phyloP scores from a whole-genome alignment of 1,140 invertebrate species.

The Armadillidium nasatum region DNA sequence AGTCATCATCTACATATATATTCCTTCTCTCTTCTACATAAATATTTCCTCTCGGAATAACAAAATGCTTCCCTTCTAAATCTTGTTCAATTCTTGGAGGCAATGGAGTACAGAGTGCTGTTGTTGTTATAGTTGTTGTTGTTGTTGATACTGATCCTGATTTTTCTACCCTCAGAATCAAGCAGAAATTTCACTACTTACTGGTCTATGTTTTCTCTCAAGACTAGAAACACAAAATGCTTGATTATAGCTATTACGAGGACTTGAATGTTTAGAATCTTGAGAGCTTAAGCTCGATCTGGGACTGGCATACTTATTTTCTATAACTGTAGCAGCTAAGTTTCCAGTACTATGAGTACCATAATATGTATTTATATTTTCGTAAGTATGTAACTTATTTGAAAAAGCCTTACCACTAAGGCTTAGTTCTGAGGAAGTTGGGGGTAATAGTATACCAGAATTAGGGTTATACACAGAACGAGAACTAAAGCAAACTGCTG shows the following conservation, averaged over 20 bases:
- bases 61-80: conserved; percentile 53
- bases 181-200: conserved; percentile 35
- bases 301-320: conserved; percentile 49
- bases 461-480: conserved; percentile 23
- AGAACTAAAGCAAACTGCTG: not conserved
- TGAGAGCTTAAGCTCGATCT: conserved; percentile 54
- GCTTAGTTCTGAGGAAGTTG: conserved; percentile 36
- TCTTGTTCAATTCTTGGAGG: conserved; percentile 44
- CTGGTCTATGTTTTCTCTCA: conserved; percentile 39
- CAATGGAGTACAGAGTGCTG: conserved; percentile 31
- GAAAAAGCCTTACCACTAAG: conserved; percentile 36
- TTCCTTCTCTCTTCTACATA: conserved; percentile 57
- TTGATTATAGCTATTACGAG: conserved; percentile 52
- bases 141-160: not conserved
- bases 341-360: conserved; percentile 30
- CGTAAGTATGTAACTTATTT: conserved; percentile 41
- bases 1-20: conserved; percentile 52
- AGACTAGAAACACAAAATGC: conserved; percentile 43
- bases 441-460: conserved; percentile 30
- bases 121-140: conserved; percentile 12
- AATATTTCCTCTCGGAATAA: conserved; percentile 64
- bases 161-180: conserved; percentile 25
- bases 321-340: conserved; percentile 42
- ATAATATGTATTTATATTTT: conserved; percentile 40
- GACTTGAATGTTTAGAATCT: conserved; percentile 56